These are phyloP conservation scores for Drosophila atripex DNA, from an alignment of 2,888 invertebrate genomes.

Conservation along the genomic window DNA sequence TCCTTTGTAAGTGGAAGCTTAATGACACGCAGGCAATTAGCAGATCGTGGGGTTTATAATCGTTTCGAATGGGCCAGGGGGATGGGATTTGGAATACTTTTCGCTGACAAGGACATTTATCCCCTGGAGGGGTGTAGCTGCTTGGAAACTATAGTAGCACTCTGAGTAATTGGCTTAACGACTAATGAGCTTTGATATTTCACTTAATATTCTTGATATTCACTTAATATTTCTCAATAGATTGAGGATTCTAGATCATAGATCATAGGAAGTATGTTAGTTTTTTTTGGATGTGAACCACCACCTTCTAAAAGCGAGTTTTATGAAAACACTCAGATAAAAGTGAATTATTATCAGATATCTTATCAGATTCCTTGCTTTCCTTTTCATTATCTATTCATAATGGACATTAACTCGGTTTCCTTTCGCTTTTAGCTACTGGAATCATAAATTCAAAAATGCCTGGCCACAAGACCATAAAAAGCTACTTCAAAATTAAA, in stretches of 20 bases:
- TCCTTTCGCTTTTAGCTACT: slow-evolving; percentile 24
- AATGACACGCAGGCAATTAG: slow-evolving; percentile 82
- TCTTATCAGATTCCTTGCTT: background rate
- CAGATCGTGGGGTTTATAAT: slow-evolving; percentile 73
- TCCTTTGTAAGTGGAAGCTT: slow-evolving; percentile 79
- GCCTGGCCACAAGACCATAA: slow-evolving; percentile 43
- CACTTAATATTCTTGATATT: background rate
- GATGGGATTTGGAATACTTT: background rate
- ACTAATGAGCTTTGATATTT: slow-evolving; percentile 4
- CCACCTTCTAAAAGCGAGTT: background rate
- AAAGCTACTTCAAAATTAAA: slow-evolving; percentile 73
- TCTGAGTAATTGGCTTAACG: slow-evolving; percentile 18
- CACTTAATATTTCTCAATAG: background rate
- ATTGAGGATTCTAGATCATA: too few relatives aligned
- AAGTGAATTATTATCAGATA: background rate
- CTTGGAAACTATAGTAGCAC: slow-evolving; percentile 4
- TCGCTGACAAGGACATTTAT: slow-evolving; percentile 5
- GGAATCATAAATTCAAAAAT: slow-evolving; percentile 20
- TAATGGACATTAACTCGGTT: slow-evolving; percentile 31
- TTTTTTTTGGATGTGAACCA: background rate
- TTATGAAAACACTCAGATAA: background rate
- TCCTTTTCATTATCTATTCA: slow-evolving; percentile 15
- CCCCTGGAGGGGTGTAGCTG: slow-evolving; percentile 3
- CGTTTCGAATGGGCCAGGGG: slow-evolving; percentile 27
- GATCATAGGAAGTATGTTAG: background rate